phyloP scores from a whole-genome alignment of 2,113 vertebrate species.

The Sorex araneus region DNA sequence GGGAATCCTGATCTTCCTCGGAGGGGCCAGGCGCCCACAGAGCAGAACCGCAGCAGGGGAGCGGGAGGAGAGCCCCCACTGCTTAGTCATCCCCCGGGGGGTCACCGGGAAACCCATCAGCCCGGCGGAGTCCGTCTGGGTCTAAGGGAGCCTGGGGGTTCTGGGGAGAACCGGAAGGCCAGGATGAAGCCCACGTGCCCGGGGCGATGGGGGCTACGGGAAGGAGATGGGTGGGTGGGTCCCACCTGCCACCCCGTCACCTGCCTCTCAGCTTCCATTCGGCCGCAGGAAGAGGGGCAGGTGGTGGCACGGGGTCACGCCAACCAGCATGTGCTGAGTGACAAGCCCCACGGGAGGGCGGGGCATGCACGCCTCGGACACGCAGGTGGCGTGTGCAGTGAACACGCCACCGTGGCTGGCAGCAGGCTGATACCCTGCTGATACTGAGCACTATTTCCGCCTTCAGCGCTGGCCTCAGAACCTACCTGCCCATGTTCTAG shows the following conservation, averaged over 20 bases:
- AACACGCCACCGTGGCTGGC: background rate
- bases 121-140: too few species aligned
- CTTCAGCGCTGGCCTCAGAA: background rate
- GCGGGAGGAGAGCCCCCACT: too few species aligned
- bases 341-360: too few species aligned
- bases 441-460: background rate
- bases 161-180: too few species aligned
- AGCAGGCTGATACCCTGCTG: too few species aligned
- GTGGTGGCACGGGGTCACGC: background rate
- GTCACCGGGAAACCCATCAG: too few species aligned
- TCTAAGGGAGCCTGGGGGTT: too few species aligned
- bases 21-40: background rate
- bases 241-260: accelerated
- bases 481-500: background rate
- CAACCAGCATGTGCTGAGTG: background rate
- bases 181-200: background rate
- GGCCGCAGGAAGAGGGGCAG: background rate
- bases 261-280: background rate
- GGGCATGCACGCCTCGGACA: accelerated
- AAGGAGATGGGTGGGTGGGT: background rate
- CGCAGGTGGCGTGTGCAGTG: accelerated
- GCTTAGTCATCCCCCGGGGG: too few species aligned
- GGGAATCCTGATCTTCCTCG: background rate
- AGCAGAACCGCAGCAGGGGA: too few species aligned
- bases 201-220: too few species aligned